Evolutionary conservation across 2,888 invertebrate species (phyloP).

Genomic region (Drosophila prostipennis): DNA sequence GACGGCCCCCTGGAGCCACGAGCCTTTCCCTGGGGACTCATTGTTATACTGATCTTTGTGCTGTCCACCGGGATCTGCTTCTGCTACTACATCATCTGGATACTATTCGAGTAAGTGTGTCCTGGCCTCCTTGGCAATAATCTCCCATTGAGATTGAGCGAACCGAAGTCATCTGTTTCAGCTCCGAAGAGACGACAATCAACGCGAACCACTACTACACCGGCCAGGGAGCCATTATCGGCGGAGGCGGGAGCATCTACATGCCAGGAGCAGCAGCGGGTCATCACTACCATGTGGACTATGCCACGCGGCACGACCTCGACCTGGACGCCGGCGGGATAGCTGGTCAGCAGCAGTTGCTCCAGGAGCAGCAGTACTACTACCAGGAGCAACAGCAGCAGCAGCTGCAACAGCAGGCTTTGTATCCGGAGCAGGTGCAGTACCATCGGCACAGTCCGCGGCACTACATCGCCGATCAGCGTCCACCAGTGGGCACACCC

Average conservation of each 20-base stretch:
- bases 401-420: slow-evolving; percentile 40
- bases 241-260: slow-evolving; percentile 69
- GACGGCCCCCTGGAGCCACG: slow-evolving; percentile 90
- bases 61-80: slow-evolving; percentile 93
- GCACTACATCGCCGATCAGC: slow-evolving; percentile 82
- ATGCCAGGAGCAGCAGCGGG: slow-evolving; percentile 65
- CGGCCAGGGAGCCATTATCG: slow-evolving; percentile 36
- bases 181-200: slow-evolving; percentile 84
- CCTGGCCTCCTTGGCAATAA: slow-evolving; percentile 7
- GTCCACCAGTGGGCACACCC: slow-evolving; percentile 69
- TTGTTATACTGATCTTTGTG: slow-evolving; percentile 91
- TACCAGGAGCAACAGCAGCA: slow-evolving; percentile 64
- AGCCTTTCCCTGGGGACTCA: slow-evolving; percentile 92
- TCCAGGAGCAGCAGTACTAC: slow-evolving; percentile 56
- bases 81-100: slow-evolving; percentile 97
- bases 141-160: slow-evolving; percentile 74
- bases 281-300: slow-evolving; percentile 70
- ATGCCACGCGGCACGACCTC: slow-evolving; percentile 63
- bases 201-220: slow-evolving; percentile 68
- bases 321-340: slow-evolving; percentile 69
- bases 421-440: slow-evolving; percentile 81
- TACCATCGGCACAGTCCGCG: slow-evolving; percentile 83
- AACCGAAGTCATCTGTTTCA: slow-evolving; percentile 82
- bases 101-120: slow-evolving; percentile 93
- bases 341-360: slow-evolving; percentile 61